Conservation (phyloP, 2,888 invertebrate species). For the Nebria salina region DNA sequence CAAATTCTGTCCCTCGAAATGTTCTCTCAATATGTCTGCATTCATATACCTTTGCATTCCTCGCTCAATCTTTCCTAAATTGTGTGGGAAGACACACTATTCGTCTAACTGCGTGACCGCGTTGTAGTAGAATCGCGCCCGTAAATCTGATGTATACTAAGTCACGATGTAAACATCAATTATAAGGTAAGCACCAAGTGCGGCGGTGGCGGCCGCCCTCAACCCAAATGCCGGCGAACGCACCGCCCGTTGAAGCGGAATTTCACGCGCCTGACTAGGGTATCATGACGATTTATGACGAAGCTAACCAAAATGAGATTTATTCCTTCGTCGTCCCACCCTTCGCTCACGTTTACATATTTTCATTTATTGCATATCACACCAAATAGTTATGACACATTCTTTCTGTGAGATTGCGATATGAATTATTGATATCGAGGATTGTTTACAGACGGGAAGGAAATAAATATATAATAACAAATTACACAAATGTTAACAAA, state of each 20-base stretch:
- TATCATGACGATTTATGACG: conserved; percentile 25
- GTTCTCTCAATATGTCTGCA: too few relatives aligned
- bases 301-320: conserved; percentile 26
- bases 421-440: not conserved
- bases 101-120: not conserved
- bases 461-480: too few relatives aligned
- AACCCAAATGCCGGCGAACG: not conserved
- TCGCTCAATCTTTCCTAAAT: not conserved
- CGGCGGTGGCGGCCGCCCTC: conserved; percentile 1
- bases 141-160: conserved; percentile 23
- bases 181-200: conserved; percentile 17
- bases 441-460: not conserved
- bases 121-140: not conserved
- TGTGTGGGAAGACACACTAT: not conserved
- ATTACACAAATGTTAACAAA: too few relatives aligned
- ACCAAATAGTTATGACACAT: conserved; percentile 2
- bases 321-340: not conserved
- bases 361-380: conserved; percentile 7
- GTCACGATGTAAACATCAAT: conserved; percentile 32
- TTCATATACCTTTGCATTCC: not conserved
- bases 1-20: too few relatives aligned
- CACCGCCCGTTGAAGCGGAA: not conserved
- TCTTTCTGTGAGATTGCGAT: not conserved
- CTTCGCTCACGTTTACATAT: conserved; percentile 1
- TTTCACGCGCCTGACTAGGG: conserved; percentile 3